Conservation (phyloP, 2,888 invertebrate species). For the Tenthredo notha region DNA sequence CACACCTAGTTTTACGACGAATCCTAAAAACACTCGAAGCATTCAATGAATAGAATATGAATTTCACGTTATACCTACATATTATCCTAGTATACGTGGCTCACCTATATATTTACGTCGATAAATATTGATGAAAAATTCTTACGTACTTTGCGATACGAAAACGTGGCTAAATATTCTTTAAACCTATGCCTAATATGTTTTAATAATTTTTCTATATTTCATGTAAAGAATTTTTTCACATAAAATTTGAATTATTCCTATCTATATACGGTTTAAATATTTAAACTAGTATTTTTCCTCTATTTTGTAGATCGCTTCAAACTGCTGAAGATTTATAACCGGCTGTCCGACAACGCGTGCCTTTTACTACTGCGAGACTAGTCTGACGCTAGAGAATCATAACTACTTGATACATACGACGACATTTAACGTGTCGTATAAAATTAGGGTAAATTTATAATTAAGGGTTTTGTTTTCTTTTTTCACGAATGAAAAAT, state of each 20-base stretch:
- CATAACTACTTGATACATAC: slow-evolving; percentile 13
- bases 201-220: neutral
- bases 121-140: slow-evolving; percentile 21
- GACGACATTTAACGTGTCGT: neutral
- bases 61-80: neutral
- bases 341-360: slow-evolving; percentile 2
- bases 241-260: neutral
- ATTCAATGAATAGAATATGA: slow-evolving; percentile 24
- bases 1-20: slow-evolving; percentile 34
- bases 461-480: neutral
- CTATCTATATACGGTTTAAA: neutral
- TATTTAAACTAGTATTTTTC: neutral
- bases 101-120: neutral
- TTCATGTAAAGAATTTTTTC: neutral
- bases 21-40: slow-evolving; percentile 44
- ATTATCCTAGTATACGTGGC: neutral
- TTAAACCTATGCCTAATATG: neutral
- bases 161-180: neutral
- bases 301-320: neutral
- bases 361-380: slow-evolving; percentile 30
- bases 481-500: neutral
- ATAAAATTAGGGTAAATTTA: neutral
- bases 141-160: neutral
- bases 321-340: slow-evolving; percentile 8
- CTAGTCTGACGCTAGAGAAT: neutral